A percentile compares a stretch with the other conserved stretches of the same genome.
These are phyloP conservation scores for Bryconaethiops microstoma DNA, from an alignment of 2,797 vertebrate genomes.

Conservation along the genomic window DNA sequence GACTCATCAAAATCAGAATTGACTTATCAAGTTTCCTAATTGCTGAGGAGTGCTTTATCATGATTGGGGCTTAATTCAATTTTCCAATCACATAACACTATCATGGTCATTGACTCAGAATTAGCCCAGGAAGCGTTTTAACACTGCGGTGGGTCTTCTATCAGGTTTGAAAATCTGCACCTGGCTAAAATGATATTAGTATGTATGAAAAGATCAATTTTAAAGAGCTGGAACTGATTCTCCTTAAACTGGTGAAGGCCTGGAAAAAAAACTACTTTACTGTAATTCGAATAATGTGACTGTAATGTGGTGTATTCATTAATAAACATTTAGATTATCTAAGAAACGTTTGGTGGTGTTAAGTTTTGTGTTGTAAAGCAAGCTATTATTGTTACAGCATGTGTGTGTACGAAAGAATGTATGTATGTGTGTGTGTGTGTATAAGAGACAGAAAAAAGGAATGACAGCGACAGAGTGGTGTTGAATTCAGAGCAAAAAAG, in stretches of 20 bases:
- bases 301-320: constrained; percentile 38
- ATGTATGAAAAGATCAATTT: background rate
- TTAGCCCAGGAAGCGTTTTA: constrained; percentile 20
- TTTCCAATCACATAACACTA: constrained; percentile 1
- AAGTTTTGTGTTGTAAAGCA: background rate
- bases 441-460: constrained; percentile 48
- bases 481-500: background rate
- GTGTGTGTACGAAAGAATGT: background rate
- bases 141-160: background rate
- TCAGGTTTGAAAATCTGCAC: constrained; percentile 12
- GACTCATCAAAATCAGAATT: constrained; percentile 44
- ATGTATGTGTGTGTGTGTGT: too few relatives aligned
- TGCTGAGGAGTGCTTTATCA: constrained; percentile 42
- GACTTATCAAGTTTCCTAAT: constrained; percentile 49
- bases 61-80: constrained; percentile 32
- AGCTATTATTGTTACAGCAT: background rate
- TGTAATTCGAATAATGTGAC: constrained; percentile 39
- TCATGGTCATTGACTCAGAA: constrained; percentile 18
- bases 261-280: constrained; percentile 16
- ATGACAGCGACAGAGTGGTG: constrained; percentile 64
- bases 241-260: too few relatives aligned
- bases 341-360: background rate
- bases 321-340: constrained; percentile 36
- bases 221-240: background rate
- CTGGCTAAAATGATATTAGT: constrained; percentile 4